These are phyloP conservation scores for Glaucopsyche alexis DNA, from an alignment of 2,888 invertebrate species.

Conservation along the genomic window DNA sequence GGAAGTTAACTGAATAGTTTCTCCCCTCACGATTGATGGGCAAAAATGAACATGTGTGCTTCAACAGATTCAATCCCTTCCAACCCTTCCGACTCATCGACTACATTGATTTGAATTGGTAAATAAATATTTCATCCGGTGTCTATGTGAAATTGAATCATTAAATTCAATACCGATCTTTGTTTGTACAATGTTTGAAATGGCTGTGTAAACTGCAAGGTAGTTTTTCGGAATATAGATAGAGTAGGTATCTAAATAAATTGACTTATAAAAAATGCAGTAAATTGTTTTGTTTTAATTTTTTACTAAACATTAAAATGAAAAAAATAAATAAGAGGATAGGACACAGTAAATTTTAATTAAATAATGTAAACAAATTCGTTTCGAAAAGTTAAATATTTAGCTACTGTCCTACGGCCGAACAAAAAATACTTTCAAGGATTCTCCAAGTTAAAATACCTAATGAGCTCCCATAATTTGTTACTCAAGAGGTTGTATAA, in stretches of 20 bases:
- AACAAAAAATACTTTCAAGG: constrained; percentile 14
- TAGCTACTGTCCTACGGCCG: neutral
- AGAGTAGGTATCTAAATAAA: no score
- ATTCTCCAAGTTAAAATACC: constrained; percentile 13
- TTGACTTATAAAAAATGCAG: no score
- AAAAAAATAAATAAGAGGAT: neutral
- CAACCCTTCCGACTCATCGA: constrained; percentile 64
- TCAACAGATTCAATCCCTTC: constrained; percentile 64
- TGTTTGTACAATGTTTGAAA: constrained; percentile 12
- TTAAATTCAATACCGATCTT: neutral
- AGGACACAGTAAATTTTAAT: neutral
- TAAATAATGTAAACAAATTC: neutral
- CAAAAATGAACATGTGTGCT: constrained; percentile 68
- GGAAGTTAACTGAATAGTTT: constrained; percentile 58
- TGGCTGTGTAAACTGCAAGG: neutral
- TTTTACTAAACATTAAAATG: neutral
- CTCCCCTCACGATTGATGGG: constrained; percentile 71
- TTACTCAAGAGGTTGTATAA: constrained; percentile 45
- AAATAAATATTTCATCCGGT: constrained; percentile 51
- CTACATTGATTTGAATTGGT: constrained; percentile 70
- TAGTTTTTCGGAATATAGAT: neutral
- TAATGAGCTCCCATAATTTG: constrained; percentile 34
- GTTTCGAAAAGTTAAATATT: neutral
- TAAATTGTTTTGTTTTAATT: no score
- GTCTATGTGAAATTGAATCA: constrained; percentile 24